These are phyloP conservation scores for Drosophila emarginata DNA, from an alignment of 2,888 invertebrate genomes.

Conservation along the genomic window DNA sequence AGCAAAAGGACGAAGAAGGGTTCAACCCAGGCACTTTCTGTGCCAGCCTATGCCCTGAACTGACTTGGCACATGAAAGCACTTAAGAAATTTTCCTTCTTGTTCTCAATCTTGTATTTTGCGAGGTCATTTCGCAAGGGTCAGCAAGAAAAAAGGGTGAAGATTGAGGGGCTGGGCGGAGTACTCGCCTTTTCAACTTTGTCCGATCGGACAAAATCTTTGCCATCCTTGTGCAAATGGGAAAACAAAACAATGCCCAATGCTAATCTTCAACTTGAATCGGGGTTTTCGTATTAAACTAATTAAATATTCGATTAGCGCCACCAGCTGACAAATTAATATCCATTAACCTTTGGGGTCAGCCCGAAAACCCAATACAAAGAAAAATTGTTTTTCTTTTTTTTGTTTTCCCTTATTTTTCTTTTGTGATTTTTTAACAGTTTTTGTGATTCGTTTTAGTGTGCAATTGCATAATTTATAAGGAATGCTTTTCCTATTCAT, in stretches of 20 bases:
- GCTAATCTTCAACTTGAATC: conserved; percentile 61
- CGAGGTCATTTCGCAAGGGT: conserved; percentile 52
- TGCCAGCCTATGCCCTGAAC: conserved; percentile 7
- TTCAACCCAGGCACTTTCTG: conserved; percentile 3
- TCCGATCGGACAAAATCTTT: conserved; percentile 41
- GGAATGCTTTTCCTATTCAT: neutral
- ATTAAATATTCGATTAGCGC: conserved; percentile 72
- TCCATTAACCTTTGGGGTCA: conserved; percentile 31
- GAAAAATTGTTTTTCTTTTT: neutral
- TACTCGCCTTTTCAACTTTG: conserved; percentile 20
- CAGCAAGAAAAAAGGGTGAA: neutral
- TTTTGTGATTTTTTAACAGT: conserved; percentile 3
- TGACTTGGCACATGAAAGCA: conserved; percentile 68
- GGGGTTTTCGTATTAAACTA: conserved; percentile 55
- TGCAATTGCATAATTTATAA: conserved; percentile 6
- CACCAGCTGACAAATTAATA: conserved; percentile 35
- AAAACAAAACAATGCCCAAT: conserved; percentile 23
- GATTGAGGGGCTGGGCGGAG: neutral
- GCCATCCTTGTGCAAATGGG: conserved; percentile 20
- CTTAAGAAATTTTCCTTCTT: conserved; percentile 72
- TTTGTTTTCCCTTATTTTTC: neutral
- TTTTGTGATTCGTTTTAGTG: neutral
- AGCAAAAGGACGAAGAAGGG: conserved; percentile 16
- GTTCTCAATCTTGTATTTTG: conserved; percentile 73
- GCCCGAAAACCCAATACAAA: neutral